These are phyloP conservation scores for Cremastobaeus sp. DNA, from an alignment of 2,888 invertebrate genomes.

Conservation along the genomic window DNA sequence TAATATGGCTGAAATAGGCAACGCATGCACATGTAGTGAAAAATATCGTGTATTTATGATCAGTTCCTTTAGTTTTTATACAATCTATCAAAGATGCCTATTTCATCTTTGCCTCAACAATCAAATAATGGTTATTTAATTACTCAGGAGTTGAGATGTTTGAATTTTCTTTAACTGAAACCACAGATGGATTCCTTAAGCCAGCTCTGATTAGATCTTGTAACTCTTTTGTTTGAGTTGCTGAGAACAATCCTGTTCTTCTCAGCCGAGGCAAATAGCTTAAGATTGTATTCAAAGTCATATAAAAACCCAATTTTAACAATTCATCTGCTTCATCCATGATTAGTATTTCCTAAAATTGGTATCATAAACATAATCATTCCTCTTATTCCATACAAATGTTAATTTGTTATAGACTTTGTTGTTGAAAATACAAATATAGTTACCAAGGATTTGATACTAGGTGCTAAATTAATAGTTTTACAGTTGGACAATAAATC, in stretches of 20 bases:
- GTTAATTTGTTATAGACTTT: too few species aligned
- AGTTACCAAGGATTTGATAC: constrained; percentile 88
- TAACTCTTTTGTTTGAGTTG: constrained; percentile 97
- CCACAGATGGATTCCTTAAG: constrained; percentile 92
- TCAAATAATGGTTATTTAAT: constrained; percentile 88
- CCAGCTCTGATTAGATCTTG: constrained; percentile 95
- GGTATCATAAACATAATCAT: too few species aligned
- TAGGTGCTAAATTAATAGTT: constrained; percentile 84
- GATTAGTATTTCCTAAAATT: constrained; percentile 90
- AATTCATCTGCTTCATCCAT: constrained; percentile 98
- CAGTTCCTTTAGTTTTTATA: constrained; percentile 81
- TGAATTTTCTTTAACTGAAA: constrained; percentile 93
- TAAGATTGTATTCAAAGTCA: constrained; percentile 91
- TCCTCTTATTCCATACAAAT: too few species aligned
- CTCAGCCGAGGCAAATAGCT: constrained; percentile 94
- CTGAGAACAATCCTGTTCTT: constrained; percentile 98
- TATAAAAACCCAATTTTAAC: constrained; percentile 94
- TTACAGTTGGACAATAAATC: constrained; percentile 88
- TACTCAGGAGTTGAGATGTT: constrained; percentile 85
- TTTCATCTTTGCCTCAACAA: constrained; percentile 89
- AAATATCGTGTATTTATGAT: constrained; percentile 90
- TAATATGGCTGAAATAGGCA: constrained; percentile 85
- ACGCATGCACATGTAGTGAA: constrained; percentile 97
- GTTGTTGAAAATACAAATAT: constrained; percentile 5
- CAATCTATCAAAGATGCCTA: constrained; percentile 89